Base-by-base conservation (phyloP, 2,888 invertebrate genomes). In the Polylopha cassiicola region DNA sequence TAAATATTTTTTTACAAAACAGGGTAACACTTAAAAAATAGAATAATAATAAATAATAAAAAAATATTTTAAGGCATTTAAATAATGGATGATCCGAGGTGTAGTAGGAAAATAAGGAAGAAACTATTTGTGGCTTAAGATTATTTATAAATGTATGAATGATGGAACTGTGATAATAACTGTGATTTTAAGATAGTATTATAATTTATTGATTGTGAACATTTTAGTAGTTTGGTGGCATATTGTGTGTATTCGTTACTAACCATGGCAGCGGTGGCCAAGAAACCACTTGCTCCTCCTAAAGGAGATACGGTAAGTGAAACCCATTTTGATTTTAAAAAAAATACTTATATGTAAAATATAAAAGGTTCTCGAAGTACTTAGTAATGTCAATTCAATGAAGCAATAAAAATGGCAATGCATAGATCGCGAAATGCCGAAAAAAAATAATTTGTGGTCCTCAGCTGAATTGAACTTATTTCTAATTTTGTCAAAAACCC, bases 261-360 rank as follows among this genome's bases (percentile, higher is more conserved):
- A 64, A 65, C 32, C 3, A 84, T 84, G 84, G 80, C 84, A 50
- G 69, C 82, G 44, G 74, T 77, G 58, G 73, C 74, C 39, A 80
- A 74, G 56, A 81, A 80, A 58, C 62, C 75, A 46, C 39, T 54
- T 38, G 62, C 61, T 43, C 45, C 58, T 38, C 56, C 68, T 15
- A 66, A 63, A 46, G 51, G 43, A 29, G 69, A 70, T 22, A 51
- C 65, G 74, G 84, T 85, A 82, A 85, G 84, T 82, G 58, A 44
- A 26, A 42, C 29, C 34, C 28, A 46, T 46, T 33, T 37, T 43
- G 31, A 9, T 13, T 29, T 27, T 17, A 3, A 18, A 10, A 10
- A 30, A 2, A 29, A 23, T 5, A 8, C 4, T 6, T 7, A 3
- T 4, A 22, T 2, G 18, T 6, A 11, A 24, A 5, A 18, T 17